Evolutionary conservation across 2,888 invertebrate species (phyloP).

Genomic region (Papilio elwesi): DNA sequence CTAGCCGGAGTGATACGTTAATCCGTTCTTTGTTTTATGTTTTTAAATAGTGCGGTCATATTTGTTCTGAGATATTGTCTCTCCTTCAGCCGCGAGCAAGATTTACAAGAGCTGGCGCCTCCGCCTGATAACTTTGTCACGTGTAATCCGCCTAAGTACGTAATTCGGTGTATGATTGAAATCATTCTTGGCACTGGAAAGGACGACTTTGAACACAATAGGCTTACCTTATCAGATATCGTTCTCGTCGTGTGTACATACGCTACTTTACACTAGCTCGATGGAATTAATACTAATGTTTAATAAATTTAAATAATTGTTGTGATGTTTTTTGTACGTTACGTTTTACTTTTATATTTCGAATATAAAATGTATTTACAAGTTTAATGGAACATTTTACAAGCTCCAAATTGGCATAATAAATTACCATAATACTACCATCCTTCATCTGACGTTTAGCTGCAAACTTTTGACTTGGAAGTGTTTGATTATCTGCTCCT

Average conservation of each 20-base stretch:
- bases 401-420: constrained; percentile 75
- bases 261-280: constrained; percentile 55
- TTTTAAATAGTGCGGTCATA: constrained; percentile 83
- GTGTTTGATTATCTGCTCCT: constrained; percentile 78
- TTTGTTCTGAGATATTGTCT: constrained; percentile 82
- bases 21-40: constrained; percentile 82
- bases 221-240: constrained; percentile 78
- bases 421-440: constrained; percentile 81
- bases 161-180: constrained; percentile 81
- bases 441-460: constrained; percentile 82
- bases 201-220: constrained; percentile 74
- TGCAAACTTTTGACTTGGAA: constrained; percentile 67
- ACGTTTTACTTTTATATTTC: constrained; percentile 24
- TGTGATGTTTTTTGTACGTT: constrained; percentile 21
- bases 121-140: constrained; percentile 77
- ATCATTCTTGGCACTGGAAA: constrained; percentile 68
- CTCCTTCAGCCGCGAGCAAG: constrained; percentile 74
- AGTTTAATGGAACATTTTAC: constrained; percentile 67
- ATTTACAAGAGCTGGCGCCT: constrained; percentile 80
- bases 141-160: constrained; percentile 79
- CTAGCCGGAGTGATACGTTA: constrained; percentile 77
- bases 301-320: constrained; percentile 44
- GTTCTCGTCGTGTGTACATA: constrained; percentile 65
- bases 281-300: constrained; percentile 48
- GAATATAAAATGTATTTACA: constrained; percentile 64